Percentiles rank a stretch among this genome's conserved stretches.
Evolutionary conservation across 2,113 vertebrate species (phyloP).

Genomic region (Canis aureus): DNA sequence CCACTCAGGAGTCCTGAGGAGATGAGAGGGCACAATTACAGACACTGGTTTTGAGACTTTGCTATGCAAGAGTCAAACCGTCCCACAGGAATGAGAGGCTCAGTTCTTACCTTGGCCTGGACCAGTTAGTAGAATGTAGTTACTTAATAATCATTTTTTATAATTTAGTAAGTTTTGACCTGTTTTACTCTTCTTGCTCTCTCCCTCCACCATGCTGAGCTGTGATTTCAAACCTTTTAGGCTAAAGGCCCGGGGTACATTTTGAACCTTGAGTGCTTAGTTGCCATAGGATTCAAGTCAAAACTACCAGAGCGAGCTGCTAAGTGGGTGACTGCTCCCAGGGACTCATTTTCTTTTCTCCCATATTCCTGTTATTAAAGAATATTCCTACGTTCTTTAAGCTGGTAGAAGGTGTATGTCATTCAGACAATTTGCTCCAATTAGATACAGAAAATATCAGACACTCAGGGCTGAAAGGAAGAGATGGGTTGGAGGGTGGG

Average conservation of each 20-base stretch:
- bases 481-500: not conserved
- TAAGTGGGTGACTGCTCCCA: not conserved
- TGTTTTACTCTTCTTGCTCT: not conserved
- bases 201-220: not conserved
- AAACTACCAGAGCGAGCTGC: not conserved
- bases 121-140: not conserved
- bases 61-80: not conserved
- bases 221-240: constrained; percentile 50
- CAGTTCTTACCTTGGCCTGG: not conserved
- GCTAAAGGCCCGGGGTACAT: not conserved
- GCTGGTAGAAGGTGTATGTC: not conserved
- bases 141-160: not conserved
- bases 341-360: constrained; percentile 44
- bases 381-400: constrained; percentile 40
- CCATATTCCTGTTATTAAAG: constrained; percentile 42
- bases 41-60: not conserved
- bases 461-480: not conserved
- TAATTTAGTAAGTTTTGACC: not conserved
- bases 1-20: not conserved
- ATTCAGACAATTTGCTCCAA: constrained; percentile 47
- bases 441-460: constrained; percentile 4
- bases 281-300: constrained; percentile 27
- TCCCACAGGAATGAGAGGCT: not conserved
- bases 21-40: not conserved
- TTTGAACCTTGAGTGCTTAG: constrained; percentile 38